Percentiles rank a stretch among this genome's conserved stretches.
Conservation (phyloP, 2,797 vertebrate genomes). For the Columba guinea region DNA sequence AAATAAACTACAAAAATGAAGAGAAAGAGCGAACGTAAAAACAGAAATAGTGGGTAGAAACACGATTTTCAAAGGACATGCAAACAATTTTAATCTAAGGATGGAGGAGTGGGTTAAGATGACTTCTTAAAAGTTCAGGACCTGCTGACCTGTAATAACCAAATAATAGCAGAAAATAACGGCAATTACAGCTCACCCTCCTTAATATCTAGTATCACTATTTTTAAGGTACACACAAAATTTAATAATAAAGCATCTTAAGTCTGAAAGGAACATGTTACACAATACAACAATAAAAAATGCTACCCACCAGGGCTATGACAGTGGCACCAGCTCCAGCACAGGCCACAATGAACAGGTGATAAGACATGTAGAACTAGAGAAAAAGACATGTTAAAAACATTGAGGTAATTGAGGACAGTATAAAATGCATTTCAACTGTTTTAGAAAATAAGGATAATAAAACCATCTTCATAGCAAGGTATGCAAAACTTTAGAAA, state of each 20-base stretch:
- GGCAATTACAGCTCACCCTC: not conserved
- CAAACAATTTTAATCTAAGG: not conserved
- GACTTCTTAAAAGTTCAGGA: not conserved
- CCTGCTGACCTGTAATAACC: not conserved
- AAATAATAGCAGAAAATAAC: not conserved
- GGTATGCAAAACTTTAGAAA: not conserved
- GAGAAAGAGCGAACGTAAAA: not conserved
- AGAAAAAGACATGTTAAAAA: conserved; percentile 42
- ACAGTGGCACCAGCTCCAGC: conserved; percentile 97
- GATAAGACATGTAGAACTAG: conserved; percentile 98
- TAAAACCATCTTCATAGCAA: not conserved
- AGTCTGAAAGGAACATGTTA: not conserved
- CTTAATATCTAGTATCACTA: not conserved
- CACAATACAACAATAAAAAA: not conserved
- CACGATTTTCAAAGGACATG: not conserved
- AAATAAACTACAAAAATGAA: not conserved
- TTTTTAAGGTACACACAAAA: not conserved
- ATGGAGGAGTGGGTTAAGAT: not conserved
- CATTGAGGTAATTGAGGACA: not conserved
- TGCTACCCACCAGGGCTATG: conserved; percentile 93
- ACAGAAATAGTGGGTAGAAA: not conserved
- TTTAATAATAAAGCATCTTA: conserved; percentile 17
- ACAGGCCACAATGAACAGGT: conserved; percentile 98
- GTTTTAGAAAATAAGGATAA: not conserved
- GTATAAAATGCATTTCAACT: not conserved